phyloP scores from a whole-genome alignment of 1,140 invertebrate genomes.

The Drosophila willistoni region DNA sequence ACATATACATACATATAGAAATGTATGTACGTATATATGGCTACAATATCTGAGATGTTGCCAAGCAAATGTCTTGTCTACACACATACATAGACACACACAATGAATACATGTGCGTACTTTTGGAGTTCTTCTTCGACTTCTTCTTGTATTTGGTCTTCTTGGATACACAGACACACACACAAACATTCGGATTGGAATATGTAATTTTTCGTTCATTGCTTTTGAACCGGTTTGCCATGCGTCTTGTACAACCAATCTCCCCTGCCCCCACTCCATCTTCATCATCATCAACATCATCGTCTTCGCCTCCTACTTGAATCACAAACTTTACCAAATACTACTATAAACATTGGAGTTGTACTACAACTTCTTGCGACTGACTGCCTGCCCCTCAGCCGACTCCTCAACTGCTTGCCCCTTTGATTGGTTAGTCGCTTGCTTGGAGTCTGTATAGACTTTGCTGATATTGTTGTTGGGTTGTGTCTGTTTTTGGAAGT shows the following conservation, averaged over 20 bases:
- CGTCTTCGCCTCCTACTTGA: slow-evolving; percentile 13
- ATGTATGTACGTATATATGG: slow-evolving; percentile 7
- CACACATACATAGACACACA: slow-evolving; percentile 38
- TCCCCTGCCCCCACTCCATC: slow-evolving; percentile 13
- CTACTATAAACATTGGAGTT: slow-evolving; percentile 70
- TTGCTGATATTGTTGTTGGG: slow-evolving; percentile 23
- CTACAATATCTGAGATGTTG: slow-evolving; percentile 32
- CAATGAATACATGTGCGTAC: slow-evolving; percentile 1
- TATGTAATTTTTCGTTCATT: slow-evolving; percentile 26
- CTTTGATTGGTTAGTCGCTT: not conserved
- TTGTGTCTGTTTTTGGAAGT: not conserved
- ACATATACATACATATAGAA: slow-evolving; percentile 12
- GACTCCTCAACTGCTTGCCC: not conserved
- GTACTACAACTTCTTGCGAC: slow-evolving; percentile 73
- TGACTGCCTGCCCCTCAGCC: slow-evolving; percentile 33
- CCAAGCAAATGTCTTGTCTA: slow-evolving; percentile 29
- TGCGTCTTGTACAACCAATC: slow-evolving; percentile 44
- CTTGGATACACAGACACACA: slow-evolving; percentile 31
- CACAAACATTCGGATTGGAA: slow-evolving; percentile 18
- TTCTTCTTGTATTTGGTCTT: slow-evolving; percentile 37
- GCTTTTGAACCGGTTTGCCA: slow-evolving; percentile 66
- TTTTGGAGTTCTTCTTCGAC: slow-evolving; percentile 9
- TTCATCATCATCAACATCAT: slow-evolving; percentile 47
- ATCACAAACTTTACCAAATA: slow-evolving; percentile 64
- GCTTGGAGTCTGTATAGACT: slow-evolving; percentile 42